phyloP scores from a whole-genome alignment of 2,888 invertebrate species.

The Yponomeuta malinellus region DNA sequence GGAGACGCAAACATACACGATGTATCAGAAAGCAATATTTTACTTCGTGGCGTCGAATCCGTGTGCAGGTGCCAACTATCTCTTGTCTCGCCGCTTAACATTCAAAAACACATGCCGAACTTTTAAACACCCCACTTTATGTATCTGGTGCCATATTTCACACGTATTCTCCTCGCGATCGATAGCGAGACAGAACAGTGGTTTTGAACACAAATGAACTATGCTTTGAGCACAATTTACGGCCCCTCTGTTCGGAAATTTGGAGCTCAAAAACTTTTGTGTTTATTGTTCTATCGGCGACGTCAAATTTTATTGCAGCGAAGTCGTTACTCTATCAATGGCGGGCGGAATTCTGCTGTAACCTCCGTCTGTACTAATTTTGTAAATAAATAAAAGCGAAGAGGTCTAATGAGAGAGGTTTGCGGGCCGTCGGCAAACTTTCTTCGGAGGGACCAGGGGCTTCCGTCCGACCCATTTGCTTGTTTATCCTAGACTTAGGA shows the following conservation, averaged over 20 bases:
- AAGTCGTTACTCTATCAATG: conserved; percentile 51
- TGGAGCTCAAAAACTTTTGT: conserved; percentile 27
- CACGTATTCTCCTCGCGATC: not conserved
- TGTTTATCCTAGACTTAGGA: conserved; percentile 66
- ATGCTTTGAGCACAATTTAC: not conserved
- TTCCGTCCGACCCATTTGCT: conserved; percentile 70
- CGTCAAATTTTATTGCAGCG: conserved; percentile 43
- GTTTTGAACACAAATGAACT: not conserved
- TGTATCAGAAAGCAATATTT: conserved; percentile 57
- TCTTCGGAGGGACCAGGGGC: conserved; percentile 56
- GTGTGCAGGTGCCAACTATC: conserved; percentile 44
- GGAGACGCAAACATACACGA: conserved; percentile 36
- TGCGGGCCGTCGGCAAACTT: conserved; percentile 61
- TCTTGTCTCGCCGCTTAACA: conserved; percentile 34
- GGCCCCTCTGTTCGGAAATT: conserved; percentile 29
- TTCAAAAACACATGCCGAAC: conserved; percentile 23
- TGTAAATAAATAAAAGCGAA: conserved; percentile 67
- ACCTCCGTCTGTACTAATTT: conserved; percentile 68
- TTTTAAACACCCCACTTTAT: conserved; percentile 18
- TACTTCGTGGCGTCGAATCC: conserved; percentile 21
- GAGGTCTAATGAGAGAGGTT: conserved; percentile 63
- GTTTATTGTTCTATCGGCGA: conserved; percentile 9
- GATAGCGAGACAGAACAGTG: not conserved
- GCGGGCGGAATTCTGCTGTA: conserved; percentile 37
- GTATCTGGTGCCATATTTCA: conserved; percentile 1